A percentile compares a stretch with the other conserved stretches of the same genome.
Conservation (phyloP, 2,797 vertebrate genomes). For the Muscicapa striata region DNA sequence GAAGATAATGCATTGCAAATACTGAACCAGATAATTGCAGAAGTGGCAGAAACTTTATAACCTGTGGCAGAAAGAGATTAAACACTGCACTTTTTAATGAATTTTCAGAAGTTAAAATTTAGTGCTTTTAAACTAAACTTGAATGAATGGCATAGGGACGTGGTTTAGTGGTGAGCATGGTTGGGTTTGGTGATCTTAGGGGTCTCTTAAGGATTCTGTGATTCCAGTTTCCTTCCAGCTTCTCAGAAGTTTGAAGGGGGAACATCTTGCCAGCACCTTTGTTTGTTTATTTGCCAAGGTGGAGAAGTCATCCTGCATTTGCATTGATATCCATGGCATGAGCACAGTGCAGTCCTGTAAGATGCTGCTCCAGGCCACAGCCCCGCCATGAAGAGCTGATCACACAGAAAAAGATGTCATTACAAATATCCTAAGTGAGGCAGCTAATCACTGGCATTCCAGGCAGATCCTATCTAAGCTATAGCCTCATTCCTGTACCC, state of each 20-base stretch:
- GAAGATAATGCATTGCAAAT: not conserved
- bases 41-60: not conserved
- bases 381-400: not conserved
- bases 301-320: not conserved
- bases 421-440: not conserved
- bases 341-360: not conserved
- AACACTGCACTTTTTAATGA: not conserved
- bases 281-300: not conserved
- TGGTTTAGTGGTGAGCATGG: not conserved
- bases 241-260: not conserved
- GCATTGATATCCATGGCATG: not conserved
- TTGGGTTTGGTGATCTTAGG: not conserved
- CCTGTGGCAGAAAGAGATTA: not conserved
- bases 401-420: not conserved
- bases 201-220: not conserved
- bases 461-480: not conserved
- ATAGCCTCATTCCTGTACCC: not conserved
- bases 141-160: accelerated
- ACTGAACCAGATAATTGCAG: not conserved
- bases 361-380: not conserved
- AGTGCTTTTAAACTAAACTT: not conserved
- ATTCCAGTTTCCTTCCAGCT: not conserved
- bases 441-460: not conserved
- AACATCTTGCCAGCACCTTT: not conserved
- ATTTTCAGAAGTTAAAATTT: not conserved